A percentile compares a stretch with the other conserved stretches of the same genome.
Evolutionary conservation across 35 echinoderm and acorn worm species (phyloP).

Genomic region (Heliocidaris erythrogramma): DNA sequence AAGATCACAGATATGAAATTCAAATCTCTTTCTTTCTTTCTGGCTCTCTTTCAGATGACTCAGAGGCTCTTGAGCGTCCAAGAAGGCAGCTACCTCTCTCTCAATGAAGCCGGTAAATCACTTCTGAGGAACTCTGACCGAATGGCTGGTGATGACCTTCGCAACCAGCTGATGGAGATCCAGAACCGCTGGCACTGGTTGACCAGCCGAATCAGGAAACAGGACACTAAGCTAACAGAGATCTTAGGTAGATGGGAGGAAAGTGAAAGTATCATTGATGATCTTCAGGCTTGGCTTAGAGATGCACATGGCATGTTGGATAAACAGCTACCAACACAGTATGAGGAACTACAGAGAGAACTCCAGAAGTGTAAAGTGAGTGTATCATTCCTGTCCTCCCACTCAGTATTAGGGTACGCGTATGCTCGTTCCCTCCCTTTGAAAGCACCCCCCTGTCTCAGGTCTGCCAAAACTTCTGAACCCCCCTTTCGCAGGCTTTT

Average conservation of each 20-base stretch:
- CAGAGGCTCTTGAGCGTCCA: slow-evolving; percentile 73
- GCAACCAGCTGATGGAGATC: slow-evolving; percentile 64
- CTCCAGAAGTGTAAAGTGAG: slow-evolving; percentile 83
- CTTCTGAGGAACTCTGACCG: slow-evolving; percentile 80
- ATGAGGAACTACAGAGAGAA: slow-evolving; percentile 77
- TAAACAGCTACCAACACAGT: slow-evolving; percentile 64
- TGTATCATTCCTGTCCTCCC: too few species aligned
- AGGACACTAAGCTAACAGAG: slow-evolving; percentile 58
- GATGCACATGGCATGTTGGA: slow-evolving; percentile 58
- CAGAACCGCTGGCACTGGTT: slow-evolving; percentile 88
- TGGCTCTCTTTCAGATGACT: slow-evolving; percentile 58
- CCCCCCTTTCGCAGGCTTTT: too few species aligned
- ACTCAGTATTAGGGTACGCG: too few species aligned
- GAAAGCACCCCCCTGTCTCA: too few species aligned
- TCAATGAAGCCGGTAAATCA: slow-evolving; percentile 82
- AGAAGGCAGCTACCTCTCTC: slow-evolving; percentile 76
- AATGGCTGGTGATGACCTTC: slow-evolving; percentile 69
- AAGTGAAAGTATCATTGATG: slow-evolving; percentile 74
- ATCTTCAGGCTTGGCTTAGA: slow-evolving; percentile 77
- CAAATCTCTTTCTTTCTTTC: background rate
- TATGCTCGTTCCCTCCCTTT: too few species aligned
- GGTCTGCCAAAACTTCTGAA: too few species aligned
- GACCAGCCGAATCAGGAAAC: slow-evolving; percentile 69
- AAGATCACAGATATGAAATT: background rate
- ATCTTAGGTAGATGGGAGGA: slow-evolving; percentile 79